phyloP scores from a whole-genome alignment of 2,113 vertebrate species.

The Nothobranchius furzeri region DNA sequence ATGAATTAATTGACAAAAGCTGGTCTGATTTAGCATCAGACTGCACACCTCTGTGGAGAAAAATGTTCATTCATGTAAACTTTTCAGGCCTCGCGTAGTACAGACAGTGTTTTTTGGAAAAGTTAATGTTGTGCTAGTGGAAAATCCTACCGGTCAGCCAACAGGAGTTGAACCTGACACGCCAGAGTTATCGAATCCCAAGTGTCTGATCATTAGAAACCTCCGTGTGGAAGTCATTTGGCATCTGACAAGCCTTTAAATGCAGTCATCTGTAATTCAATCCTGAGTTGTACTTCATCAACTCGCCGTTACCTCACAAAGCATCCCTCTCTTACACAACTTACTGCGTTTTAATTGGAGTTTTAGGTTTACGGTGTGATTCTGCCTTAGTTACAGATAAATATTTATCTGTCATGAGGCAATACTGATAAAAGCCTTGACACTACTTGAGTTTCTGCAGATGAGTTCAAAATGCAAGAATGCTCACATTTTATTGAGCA shows the following conservation, averaged over 20 bases:
- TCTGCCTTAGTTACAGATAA: not conserved
- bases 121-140: not conserved
- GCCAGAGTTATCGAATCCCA: conserved; percentile 1
- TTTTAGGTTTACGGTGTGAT: not conserved
- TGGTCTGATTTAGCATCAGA: not conserved
- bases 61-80: not conserved
- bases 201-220: conserved; percentile 1
- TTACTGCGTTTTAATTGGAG: not conserved
- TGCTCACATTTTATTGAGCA: too few relatives aligned
- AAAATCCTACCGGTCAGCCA: conserved; percentile 5
- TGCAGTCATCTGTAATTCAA: conserved; percentile 13
- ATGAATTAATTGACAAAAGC: not conserved
- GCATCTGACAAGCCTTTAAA: conserved; percentile 17
- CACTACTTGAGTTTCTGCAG: too few relatives aligned
- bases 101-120: not conserved
- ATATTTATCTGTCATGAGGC: conserved; percentile 5
- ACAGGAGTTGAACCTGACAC: conserved; percentile 5
- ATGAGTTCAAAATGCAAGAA: too few relatives aligned
- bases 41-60: not conserved
- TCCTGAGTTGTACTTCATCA: conserved; percentile 8
- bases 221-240: conserved; percentile 12
- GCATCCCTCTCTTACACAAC: conserved; percentile 1
- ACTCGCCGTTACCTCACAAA: conserved; percentile 12
- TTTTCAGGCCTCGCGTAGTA: not conserved
- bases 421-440: too few relatives aligned